phyloP scores from a whole-genome alignment of 2,113 vertebrate species.

The Tragelaphus scriptus region DNA sequence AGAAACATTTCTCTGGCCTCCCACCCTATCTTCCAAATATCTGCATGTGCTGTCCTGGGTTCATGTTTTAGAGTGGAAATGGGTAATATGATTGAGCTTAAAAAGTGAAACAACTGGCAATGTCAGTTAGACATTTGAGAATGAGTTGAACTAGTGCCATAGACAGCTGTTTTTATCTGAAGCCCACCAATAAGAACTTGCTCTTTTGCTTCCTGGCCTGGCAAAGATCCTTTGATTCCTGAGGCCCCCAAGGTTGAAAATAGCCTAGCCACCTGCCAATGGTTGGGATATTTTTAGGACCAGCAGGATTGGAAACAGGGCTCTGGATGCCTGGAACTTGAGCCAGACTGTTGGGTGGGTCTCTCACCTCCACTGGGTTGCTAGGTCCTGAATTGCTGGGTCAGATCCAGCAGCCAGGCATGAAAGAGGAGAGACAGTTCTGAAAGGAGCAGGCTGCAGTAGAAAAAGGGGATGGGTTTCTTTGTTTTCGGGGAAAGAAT shows the following conservation, averaged over 20 bases:
- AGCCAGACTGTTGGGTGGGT: constrained; percentile 32
- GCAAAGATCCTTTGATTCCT: constrained; percentile 47
- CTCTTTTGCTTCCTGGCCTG: constrained; percentile 44
- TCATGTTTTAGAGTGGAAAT: constrained; percentile 17
- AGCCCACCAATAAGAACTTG: constrained; percentile 23
- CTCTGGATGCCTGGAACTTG: constrained; percentile 52
- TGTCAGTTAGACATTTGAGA: background rate
- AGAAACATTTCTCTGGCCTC: background rate
- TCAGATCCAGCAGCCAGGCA: background rate
- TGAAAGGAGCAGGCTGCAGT: background rate
- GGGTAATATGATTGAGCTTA: background rate
- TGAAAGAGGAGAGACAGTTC: background rate
- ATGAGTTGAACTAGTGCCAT: background rate
- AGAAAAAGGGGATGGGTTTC: background rate
- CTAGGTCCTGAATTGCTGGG: background rate
- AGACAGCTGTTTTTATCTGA: constrained; percentile 38
- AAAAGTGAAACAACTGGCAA: background rate
- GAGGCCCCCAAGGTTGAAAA: constrained; percentile 72
- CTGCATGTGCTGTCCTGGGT: background rate
- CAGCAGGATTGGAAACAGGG: constrained; percentile 58
- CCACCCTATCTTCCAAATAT: background rate
- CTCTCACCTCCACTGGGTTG: constrained; percentile 17
- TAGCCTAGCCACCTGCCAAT: constrained; percentile 67
- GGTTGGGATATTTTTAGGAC: constrained; percentile 68
- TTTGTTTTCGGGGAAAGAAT: background rate